Base-by-base conservation (phyloP, 2,888 invertebrate genomes). In the Cephus rjabovi region DNA sequence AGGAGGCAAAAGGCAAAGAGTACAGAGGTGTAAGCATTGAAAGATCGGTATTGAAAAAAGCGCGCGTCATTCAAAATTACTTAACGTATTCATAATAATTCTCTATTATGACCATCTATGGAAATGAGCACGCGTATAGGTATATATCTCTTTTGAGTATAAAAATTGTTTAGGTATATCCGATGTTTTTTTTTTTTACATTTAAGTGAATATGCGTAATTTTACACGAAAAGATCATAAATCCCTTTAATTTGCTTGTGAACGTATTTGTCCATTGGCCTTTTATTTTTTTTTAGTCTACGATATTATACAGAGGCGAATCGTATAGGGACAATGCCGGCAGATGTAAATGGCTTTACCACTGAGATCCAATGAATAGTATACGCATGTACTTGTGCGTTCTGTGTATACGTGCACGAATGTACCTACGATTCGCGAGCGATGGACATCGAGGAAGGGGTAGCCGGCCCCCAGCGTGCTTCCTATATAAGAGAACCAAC, bases 401-500 rank as follows among this genome's bases (percentile, higher is more conserved):
- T 30, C 33, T 71, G 4, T 34, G 71, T 23, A 11, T 71, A 71
- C 3, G 71, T 34, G 15, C 31, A 34, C 71, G 31, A 31, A 34
- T 71, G 34, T 71, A 71, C 71, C 71, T 71, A 71, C 71, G 71
- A 71, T 71, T 71, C 71, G 37, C 35, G 37, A 35, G 73, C 76
- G 34, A 73, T 35, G 76, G 76, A 40, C 76, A 34, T 31, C 11
- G 80, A 79, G 87, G 83, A 85, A 86, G 56, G 88, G 86, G 83
- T 84, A 81, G 81, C 80, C 82, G 82, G 82, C 84, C 84, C 86
- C 40, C 68, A 86, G 81, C 81, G 80, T 81, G 85, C 79, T 84
- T 83, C 84, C 86, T 89, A 88, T 89, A 90, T 89, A 90, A 89
- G 83, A 79, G 83, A 80, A 86, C 81, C 82, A 82, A 83, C 83